A percentile compares a stretch with the other conserved stretches of the same genome.
Conservation (phyloP, 2,888 invertebrate genomes). For the Drosophila demipolita region DNA sequence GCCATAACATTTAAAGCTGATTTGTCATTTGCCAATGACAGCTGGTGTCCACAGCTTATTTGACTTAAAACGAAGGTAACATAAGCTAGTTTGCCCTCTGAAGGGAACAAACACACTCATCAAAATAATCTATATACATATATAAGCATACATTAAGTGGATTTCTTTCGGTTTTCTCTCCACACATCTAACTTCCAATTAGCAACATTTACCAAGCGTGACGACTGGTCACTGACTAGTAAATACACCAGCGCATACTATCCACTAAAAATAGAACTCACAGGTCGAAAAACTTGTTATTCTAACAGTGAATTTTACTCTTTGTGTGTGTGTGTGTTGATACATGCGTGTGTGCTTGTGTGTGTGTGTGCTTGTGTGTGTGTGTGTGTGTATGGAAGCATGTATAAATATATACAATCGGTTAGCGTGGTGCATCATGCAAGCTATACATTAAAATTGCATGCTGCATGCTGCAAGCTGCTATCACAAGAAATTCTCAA, state of each 20-base stretch:
- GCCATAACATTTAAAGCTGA: slow-evolving; percentile 43
- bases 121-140: slow-evolving; percentile 15
- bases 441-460: slow-evolving; percentile 61
- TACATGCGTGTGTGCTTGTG: slow-evolving; percentile 1
- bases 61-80: neutral
- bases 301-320: slow-evolving; percentile 63
- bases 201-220: slow-evolving; percentile 60
- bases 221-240: slow-evolving; percentile 63
- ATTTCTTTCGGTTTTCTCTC: slow-evolving; percentile 44
- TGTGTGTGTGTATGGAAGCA: slow-evolving; percentile 13
- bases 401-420: slow-evolving; percentile 17
- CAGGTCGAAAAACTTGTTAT: slow-evolving; percentile 66
- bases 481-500: slow-evolving; percentile 22
- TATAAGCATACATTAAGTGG: slow-evolving; percentile 34
- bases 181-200: slow-evolving; percentile 61
- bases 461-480: slow-evolving; percentile 45
- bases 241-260: slow-evolving; percentile 30
- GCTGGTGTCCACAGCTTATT: slow-evolving; percentile 27
- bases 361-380: slow-evolving; percentile 7
- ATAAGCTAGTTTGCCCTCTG: neutral
- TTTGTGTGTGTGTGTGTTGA: slow-evolving; percentile 14
- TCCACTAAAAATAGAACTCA: slow-evolving; percentile 62
- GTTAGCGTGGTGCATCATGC: slow-evolving; percentile 43
- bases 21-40: slow-evolving; percentile 43
- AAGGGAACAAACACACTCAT: slow-evolving; percentile 17